phyloP scores from a whole-genome alignment of 2,888 invertebrate genomes.

The Orthosia incerta region DNA sequence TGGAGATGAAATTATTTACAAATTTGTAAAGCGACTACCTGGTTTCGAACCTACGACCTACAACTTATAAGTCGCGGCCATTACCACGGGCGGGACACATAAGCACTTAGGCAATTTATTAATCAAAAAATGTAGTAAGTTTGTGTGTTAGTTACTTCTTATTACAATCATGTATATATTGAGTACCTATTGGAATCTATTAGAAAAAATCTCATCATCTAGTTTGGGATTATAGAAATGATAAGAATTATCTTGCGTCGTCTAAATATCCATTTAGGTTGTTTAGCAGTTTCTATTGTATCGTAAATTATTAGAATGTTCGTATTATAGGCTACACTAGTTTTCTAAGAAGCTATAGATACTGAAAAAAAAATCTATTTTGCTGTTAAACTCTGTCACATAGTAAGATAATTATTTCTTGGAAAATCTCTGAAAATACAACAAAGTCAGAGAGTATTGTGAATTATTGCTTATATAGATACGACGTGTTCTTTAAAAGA shows the following conservation, averaged over 20 bases:
- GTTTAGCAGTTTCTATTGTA: slow-evolving; percentile 6
- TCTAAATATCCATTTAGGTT: not conserved
- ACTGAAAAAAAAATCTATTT: not conserved
- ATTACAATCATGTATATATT: no score
- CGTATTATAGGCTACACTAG: not conserved
- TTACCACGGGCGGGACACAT: no score
- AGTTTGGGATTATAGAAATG: not conserved
- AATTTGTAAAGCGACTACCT: no score
- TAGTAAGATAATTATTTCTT: not conserved
- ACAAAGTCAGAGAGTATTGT: not conserved
- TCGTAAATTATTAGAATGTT: not conserved
- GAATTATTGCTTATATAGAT: not conserved
- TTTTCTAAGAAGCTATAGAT: not conserved
- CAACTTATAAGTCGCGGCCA: no score
- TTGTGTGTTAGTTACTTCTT: not conserved
- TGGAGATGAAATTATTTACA: no score
- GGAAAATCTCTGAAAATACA: not conserved
- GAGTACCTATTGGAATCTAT: not conserved
- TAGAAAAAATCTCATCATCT: not conserved
- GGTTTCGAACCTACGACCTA: no score
- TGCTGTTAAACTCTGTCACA: not conserved
- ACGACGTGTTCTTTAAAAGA: no score
- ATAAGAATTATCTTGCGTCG: not conserved
- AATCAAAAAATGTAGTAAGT: no score
- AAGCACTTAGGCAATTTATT: no score